phyloP scores from a whole-genome alignment of 2,797 vertebrate genomes.

The Catostomus latipinnis region DNA sequence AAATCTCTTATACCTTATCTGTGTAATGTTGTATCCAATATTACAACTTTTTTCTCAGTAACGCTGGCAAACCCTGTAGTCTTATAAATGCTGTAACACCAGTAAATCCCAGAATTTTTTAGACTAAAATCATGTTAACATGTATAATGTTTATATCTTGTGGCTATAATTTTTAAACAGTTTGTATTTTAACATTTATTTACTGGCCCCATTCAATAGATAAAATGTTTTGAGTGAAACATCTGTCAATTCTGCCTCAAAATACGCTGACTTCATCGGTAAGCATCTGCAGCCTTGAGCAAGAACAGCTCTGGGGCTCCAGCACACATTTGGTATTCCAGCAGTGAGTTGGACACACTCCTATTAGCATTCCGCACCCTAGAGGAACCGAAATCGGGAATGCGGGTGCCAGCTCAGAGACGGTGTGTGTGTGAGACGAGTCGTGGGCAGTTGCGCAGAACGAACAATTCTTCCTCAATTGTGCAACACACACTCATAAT shows the following conservation, averaged over 20 bases:
- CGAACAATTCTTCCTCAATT: conserved; percentile 63
- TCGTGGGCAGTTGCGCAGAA: conserved; percentile 59
- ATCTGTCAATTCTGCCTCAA: conserved; percentile 1
- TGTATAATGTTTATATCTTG: too few species aligned
- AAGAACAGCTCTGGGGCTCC: neutral
- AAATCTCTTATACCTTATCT: too few species aligned
- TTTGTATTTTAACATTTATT: too few species aligned
- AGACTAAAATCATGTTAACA: too few species aligned
- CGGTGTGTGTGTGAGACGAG: conserved; percentile 24
- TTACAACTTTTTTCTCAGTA: too few species aligned
- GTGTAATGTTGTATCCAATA: too few species aligned
- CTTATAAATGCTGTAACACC: too few species aligned
- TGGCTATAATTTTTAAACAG: too few species aligned
- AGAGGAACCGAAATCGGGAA: neutral
- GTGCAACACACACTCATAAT: conserved; percentile 70
- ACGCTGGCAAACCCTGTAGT: too few species aligned
- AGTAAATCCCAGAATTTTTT: too few species aligned
- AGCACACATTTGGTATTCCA: conserved; percentile 41
- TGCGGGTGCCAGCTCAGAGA: neutral
- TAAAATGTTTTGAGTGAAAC: neutral
- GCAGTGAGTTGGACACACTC: conserved; percentile 29
- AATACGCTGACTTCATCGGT: conserved; percentile 23
- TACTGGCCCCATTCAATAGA: neutral
- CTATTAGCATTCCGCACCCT: conserved; percentile 52
- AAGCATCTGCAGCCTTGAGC: conserved; percentile 13